Evolutionary conservation across 2,888 invertebrate species (phyloP), one percentile per base, ranked within the genome.

Genomic region (Tetragonisca angustula): DNA sequence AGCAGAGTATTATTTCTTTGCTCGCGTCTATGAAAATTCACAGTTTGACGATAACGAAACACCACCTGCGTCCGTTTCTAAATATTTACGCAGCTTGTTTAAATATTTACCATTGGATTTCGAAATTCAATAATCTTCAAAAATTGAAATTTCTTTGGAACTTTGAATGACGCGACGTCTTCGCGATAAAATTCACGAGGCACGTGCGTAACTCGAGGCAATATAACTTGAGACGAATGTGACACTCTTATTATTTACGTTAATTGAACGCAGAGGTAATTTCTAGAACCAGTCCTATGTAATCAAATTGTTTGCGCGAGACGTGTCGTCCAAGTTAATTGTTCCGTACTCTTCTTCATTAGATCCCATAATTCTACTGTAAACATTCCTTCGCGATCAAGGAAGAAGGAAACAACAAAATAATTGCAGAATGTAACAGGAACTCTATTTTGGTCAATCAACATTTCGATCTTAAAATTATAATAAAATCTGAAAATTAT

Each of bases 221-320:
- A 21, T 70, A 50, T 62, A 79, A n/a, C 32, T 24, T 59, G 56
- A 59, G 56, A 71, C 17, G 50, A 36, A 70, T 27, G 64, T 59
- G 19, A 71, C 50, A 62, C 49, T 61, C 59, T 32, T 43, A 17
- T n/a, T 52, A 65, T 27, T 78, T 43, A 19, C n/a, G 21, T 24
- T 27, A 77, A 43, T 67, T 59, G 21, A 71, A 27, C 56, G n/a
- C 6, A 32, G 36, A 70, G 36, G 56, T 71, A 71, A 67, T 67
- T 59, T 80, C 32, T 67, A 27, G 70, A 59, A 67, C 19, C 21
- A 52, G 59, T 36, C 52, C 36, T 71, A 4, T 67, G 36, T 54
- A 78, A 77, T 67, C 52, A 80, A 77, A 43, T 80, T 78, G 52
- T 71, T 80, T 80, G 52, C 50, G 70, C 70, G 49, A 77, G 65